Percentiles rank a stretch among this genome's conserved stretches.
These are phyloP conservation scores for Chromobotia macracanthus DNA, from an alignment of 2,797 vertebrate genomes.

Conservation along the genomic window DNA sequence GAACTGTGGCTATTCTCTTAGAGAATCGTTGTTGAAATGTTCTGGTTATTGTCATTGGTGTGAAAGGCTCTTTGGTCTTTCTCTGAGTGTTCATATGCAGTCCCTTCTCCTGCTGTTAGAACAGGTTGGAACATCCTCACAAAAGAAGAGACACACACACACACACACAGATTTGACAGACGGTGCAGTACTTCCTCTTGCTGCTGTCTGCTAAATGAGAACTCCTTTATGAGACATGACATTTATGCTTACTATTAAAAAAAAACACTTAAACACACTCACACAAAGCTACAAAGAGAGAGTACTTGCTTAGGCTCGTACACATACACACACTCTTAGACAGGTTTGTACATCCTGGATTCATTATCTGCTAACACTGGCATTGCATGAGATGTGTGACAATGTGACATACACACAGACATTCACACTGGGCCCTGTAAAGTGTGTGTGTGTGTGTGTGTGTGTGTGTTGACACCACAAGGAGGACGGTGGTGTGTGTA, in stretches of 20 bases:
- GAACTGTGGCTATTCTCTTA: too few relatives aligned
- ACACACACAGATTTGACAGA: slow-evolving; percentile 17
- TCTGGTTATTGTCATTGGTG: not conserved
- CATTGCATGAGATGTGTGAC: too few relatives aligned
- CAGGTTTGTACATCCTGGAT: too few relatives aligned
- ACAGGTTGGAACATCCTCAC: slow-evolving; percentile 19
- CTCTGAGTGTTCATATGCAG: not conserved
- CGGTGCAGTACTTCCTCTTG: slow-evolving; percentile 10
- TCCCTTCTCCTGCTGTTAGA: slow-evolving; percentile 11
- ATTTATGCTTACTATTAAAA: slow-evolving; percentile 44
- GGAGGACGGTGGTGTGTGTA: too few relatives aligned
- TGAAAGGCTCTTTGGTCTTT: not conserved
- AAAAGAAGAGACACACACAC: slow-evolving; percentile 22
- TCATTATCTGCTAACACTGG: too few relatives aligned
- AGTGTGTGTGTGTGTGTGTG: too few relatives aligned
- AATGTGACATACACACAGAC: too few relatives aligned
- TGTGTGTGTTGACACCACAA: too few relatives aligned
- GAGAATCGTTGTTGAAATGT: too few relatives aligned
- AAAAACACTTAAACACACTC: not conserved
- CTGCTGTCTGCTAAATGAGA: slow-evolving; percentile 7
- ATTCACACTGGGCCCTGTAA: too few relatives aligned
- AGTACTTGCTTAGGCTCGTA: not conserved
- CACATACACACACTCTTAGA: too few relatives aligned
- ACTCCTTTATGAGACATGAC: slow-evolving; percentile 40
- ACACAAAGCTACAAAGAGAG: not conserved